Base-by-base conservation (phyloP, 2,113 vertebrate genomes). In the Tiliqua scincoides region DNA sequence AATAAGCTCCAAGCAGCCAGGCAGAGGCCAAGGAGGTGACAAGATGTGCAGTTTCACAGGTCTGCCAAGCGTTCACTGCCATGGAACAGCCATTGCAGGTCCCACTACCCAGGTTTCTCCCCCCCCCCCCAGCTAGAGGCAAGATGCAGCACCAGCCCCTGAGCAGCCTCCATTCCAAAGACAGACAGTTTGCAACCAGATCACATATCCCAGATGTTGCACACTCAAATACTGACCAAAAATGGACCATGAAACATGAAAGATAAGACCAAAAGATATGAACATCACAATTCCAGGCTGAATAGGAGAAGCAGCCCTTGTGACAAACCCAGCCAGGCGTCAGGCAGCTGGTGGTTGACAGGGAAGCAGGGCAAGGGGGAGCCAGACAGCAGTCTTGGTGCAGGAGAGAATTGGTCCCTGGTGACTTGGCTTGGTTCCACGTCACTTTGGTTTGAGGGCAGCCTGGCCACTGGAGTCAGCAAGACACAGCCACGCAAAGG, bases 161-260 rank as follows among this genome's bases (percentile, higher is more conserved):
- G 96, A 96, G 91, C 52, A 54, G 52, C 52, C 54, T 57, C 17
- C 54, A 20, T 71, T 79, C 91, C 75, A 73, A 92, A 89, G 84
- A 96, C 92, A 94, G 89, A 95, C 90, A 92, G 94, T 91, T 94
- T 94, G 92, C 93, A 94, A 96, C 93, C 95, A 95, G 95, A 96
- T 93, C 90, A 92, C 94, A 90, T 92, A 92, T 93, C 95, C 90
- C 77, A 91, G 93, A 93, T 89, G 91, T 89, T 94, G 91, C 91
- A 96, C 95, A 91, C 88, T 96, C 91, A 95, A 90, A 96, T 93
- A 95, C 9, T 96, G 95, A 96, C 96, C 94, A 96, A 94, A 93
- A 95, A 93, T 82, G 91, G 78, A 90, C 93, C 84, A 90, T 91
- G 62, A 35, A 85, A 92, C 93, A 87, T 91, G 92, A 80, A 93